phyloP scores from a whole-genome alignment of 2,797 vertebrate species.

The Danio aesculapii region DNA sequence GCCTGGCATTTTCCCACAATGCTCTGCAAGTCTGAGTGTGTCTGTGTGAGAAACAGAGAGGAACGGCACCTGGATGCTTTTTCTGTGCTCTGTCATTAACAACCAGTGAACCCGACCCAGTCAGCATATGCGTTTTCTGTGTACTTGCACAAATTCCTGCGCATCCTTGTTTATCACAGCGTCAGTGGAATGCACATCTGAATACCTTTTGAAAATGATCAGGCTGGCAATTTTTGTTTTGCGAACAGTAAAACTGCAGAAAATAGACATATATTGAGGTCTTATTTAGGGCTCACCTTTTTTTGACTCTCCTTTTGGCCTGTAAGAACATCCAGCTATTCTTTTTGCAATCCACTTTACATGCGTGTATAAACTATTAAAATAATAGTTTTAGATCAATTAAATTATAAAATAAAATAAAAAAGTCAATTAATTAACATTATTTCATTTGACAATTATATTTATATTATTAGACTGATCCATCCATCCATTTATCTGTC shows the following conservation, averaged over 20 bases:
- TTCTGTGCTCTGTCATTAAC: constrained; percentile 56
- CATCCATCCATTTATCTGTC: no score
- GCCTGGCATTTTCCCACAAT: constrained; percentile 40
- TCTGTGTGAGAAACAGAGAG: constrained; percentile 33
- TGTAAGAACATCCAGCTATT: no score
- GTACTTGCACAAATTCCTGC: constrained; percentile 23
- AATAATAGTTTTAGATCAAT: no score
- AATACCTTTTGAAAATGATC: constrained; percentile 8
- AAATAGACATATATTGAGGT: neutral
- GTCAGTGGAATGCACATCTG: constrained; percentile 7
- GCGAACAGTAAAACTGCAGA: neutral
- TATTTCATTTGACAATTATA: no score
- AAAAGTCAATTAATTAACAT: no score
- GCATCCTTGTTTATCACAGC: constrained; percentile 34
- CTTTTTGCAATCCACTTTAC: neutral
- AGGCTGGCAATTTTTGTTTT: neutral
- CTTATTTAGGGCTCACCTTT: no score
- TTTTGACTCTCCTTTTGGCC: no score
- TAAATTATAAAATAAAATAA: no score
- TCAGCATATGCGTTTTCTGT: constrained; percentile 36
- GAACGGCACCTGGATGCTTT: constrained; percentile 51
- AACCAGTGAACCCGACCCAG: constrained; percentile 29
- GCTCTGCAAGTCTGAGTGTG: constrained; percentile 19
- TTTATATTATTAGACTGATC: no score
- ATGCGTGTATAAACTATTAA: neutral